These are phyloP conservation scores for Gymnoscopelus braueri DNA, from an alignment of 2,797 vertebrate species.

Conservation along the genomic window DNA sequence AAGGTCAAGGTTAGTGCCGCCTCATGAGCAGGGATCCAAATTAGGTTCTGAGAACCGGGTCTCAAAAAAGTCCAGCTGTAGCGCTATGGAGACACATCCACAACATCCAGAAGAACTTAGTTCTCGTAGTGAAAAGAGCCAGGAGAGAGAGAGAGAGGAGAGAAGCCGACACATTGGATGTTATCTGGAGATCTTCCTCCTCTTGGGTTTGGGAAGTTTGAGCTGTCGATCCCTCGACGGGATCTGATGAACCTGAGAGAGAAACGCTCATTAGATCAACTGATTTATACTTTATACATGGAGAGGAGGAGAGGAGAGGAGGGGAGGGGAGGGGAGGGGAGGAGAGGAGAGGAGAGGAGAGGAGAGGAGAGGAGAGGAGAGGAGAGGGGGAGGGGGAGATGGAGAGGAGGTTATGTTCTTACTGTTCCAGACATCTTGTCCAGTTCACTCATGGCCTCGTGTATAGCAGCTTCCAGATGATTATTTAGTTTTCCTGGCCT, in stretches of 20 bases:
- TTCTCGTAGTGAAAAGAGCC: too few relatives aligned
- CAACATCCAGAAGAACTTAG: too few relatives aligned
- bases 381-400: too few relatives aligned
- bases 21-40: too few relatives aligned
- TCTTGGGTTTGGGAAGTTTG: slow-evolving; percentile 97
- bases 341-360: too few relatives aligned
- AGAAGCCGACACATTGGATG: slow-evolving; percentile 86
- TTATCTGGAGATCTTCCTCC: slow-evolving; percentile 99
- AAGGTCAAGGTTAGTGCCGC: too few relatives aligned
- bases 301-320: background rate
- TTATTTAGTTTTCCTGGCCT: slow-evolving; percentile 97
- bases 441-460: slow-evolving; percentile 98
- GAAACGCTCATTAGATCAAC: background rate
- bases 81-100: too few relatives aligned
- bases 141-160: too few relatives aligned
- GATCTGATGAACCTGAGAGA: slow-evolving; percentile 87
- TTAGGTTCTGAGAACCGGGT: too few relatives aligned
- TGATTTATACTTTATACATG: background rate
- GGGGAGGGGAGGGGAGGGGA: background rate
- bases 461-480: slow-evolving; percentile 99
- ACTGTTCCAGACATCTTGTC: slow-evolving; percentile 98
- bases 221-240: slow-evolving; percentile 93
- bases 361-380: background rate
- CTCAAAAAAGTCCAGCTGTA: too few relatives aligned
- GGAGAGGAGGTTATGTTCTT: slow-evolving; percentile 73